These are phyloP conservation scores for Calameuta pallipes DNA, from an alignment of 2,888 invertebrate genomes.

Conservation along the genomic window DNA sequence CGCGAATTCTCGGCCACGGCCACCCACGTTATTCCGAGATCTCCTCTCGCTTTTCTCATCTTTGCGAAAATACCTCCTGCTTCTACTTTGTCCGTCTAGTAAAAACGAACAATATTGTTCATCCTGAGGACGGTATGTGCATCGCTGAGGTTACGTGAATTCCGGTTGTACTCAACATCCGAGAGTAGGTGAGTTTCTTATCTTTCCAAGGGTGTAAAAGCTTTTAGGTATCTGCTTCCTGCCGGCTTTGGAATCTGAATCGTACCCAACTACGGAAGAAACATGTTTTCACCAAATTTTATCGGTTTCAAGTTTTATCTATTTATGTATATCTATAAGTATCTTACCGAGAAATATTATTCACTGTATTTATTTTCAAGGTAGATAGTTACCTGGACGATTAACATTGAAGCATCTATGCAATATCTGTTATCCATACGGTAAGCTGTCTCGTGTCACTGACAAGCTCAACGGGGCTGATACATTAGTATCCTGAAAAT, in stretches of 20 bases:
- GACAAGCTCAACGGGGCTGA: background rate
- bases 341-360: background rate
- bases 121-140: background rate
- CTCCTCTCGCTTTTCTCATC: constrained; percentile 13
- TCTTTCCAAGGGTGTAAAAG: background rate
- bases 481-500: background rate
- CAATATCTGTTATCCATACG: background rate
- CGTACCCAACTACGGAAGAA: background rate
- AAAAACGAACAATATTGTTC: background rate
- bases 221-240: background rate
- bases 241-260: too few relatives aligned
- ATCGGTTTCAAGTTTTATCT: background rate
- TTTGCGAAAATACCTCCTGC: background rate
- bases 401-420: background rate
- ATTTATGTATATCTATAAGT: background rate
- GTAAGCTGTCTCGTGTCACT: background rate
- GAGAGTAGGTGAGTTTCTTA: background rate
- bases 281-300: background rate
- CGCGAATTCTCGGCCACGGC: constrained; percentile 24
- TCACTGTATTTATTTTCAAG: background rate
- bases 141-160: background rate
- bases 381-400: background rate
- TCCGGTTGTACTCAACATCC: background rate
- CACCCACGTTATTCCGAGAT: background rate
- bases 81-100: background rate